phyloP scores from a whole-genome alignment of 2,797 vertebrate genomes.

The Masticophis lateralis region DNA sequence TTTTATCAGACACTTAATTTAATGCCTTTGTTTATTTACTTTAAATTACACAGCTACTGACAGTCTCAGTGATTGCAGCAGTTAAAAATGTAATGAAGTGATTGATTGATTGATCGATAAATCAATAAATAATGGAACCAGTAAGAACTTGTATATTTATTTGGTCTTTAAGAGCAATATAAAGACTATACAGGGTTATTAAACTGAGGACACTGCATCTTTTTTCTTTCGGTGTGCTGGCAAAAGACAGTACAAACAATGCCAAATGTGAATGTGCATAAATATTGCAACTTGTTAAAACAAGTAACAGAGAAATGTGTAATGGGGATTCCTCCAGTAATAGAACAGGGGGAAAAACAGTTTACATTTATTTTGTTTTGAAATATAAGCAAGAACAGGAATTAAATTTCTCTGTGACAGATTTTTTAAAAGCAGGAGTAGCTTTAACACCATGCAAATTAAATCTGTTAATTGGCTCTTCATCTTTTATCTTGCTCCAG shows the following conservation, averaged over 20 bases:
- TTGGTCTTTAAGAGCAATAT: background rate
- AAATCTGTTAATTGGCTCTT: background rate
- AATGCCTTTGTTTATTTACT: background rate
- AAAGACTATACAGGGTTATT: background rate
- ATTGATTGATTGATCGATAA: background rate
- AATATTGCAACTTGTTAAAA: slow-evolving; percentile 19
- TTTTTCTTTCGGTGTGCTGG: background rate
- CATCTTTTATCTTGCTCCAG: background rate
- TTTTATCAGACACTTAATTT: background rate
- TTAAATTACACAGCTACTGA: background rate
- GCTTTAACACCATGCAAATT: background rate
- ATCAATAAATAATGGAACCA: slow-evolving; percentile 12
- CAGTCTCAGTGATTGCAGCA: background rate
- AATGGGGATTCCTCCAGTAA: background rate
- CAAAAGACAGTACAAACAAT: background rate
- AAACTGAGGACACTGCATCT: background rate
- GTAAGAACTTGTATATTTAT: slow-evolving; percentile 41
- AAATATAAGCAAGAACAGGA: background rate
- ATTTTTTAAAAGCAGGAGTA: background rate
- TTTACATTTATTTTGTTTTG: background rate
- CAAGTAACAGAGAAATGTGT: slow-evolving; percentile 6
- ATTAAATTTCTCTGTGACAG: background rate
- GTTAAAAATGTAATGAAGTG: background rate
- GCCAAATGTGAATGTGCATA: slow-evolving; percentile 14
- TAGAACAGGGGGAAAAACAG: background rate